Base-by-base conservation (phyloP, 2,113 vertebrate genomes). In the Gasterosteus aculeatus region DNA sequence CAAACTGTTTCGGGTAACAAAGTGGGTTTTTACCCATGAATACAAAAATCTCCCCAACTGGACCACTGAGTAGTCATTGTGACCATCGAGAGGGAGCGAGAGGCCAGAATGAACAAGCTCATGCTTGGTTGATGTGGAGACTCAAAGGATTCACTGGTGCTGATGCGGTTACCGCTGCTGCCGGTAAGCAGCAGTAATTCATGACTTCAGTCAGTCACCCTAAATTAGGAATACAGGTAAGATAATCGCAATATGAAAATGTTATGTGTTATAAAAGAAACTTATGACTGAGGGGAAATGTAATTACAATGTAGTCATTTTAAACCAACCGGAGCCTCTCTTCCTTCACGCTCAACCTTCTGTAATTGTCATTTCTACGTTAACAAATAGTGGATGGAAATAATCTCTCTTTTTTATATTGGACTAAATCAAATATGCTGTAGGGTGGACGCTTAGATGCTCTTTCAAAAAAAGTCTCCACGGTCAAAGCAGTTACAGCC, bases 391-490 rank as follows among this genome's bases (percentile, higher is more conserved):
- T 47, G 53, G 38, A 18, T 0, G 15, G 54, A 42, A 77, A 61
- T 79, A 66, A 83, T 85, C 71, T 83, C 60, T 81, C 57, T 82
- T 83, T 87, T 75, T 67, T 74, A 79, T 69, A 82, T 72, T 73
- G 56, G 54, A 60, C 71, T 64, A 78, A 78, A 80, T 85, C 38
- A 73, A 80, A 80, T 75, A 58, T 18, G 42, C 65, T 68, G 56
- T 0, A 38, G 56, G 33, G 39, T 38, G 44, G 22, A 69, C 16
- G 54, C 1, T 2, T 33, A 51, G 68, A 57, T 63, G n/a, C 69
- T 65, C 35, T 72, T 54, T 14, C 10, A 6, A 18, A 61, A 81
- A 42, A 56, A 38, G 4, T 64, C 22, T 39, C 31, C 26, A 61
- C 59, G 8, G 10, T 74, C 18, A 70, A n/a, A n/a, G 26, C 74